Evolutionary conservation across 2,113 vertebrate species (phyloP), one percentile per base, ranked within the genome.

Genomic region (Sturnira hondurensis): DNA sequence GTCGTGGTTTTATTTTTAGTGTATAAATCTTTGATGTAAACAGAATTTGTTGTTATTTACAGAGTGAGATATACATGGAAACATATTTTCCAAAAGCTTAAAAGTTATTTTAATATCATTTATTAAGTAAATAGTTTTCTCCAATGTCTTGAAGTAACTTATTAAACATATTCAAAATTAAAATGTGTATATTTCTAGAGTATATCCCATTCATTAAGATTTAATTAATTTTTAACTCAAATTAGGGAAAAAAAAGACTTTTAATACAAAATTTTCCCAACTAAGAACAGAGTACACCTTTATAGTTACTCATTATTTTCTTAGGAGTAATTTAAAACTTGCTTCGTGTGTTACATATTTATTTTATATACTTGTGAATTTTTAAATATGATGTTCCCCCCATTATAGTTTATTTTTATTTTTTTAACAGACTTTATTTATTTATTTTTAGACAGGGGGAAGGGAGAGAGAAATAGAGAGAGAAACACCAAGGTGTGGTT

Each of bases 1-100:
- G 68, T 83, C 83, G 86, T 78, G 33, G 3, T 73, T 94, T 92
- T 92, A 96, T 78, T 96, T 87, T 83, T 92, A 54, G 36, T 7
- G 67, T 43, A 68, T 83, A 87, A 82, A 74, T 92, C 43, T 87
- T 95, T 43, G 14, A 80, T 86, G 2, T 61, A 77, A 96, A 50
- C 81, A 61, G 47, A 86, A 89, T 92, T 95, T 89, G 82, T 89
- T 89, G 61, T 93, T 92, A 92, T 16, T 41, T 93, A 91, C 15
- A 16, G 36, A 82, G 36, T 76, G 33, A 93, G 74, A 33, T 91
- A 52, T 89, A 33, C 47, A 47, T 6, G 28, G 82, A 36, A 56
- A 47, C 28, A 19, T 36, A 80, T 84, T 94, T 93, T 67, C 45
- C 22, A 81, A 86, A 87, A 47, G 4, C 56, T 68, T 93, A 70